Conservation (phyloP, 2,113 vertebrate species). For the Callipepla californica region DNA sequence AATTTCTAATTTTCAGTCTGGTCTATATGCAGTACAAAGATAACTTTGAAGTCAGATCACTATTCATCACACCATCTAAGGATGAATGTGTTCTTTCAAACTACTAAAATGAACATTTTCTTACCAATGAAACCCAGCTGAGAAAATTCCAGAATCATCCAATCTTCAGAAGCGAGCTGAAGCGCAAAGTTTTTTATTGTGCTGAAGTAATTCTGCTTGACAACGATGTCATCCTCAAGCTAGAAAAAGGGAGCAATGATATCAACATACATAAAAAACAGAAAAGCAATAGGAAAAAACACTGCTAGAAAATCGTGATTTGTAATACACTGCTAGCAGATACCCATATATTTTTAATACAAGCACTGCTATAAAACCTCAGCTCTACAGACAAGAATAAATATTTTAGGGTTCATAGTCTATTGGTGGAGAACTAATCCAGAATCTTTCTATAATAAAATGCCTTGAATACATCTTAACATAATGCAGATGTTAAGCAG, state of each 20-base stretch:
- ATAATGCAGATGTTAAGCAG: background rate
- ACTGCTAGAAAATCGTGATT: background rate
- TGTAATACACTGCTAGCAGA: background rate
- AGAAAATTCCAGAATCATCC: conserved; percentile 99
- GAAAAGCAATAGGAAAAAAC: conserved; percentile 9
- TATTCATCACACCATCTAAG: conserved; percentile 2
- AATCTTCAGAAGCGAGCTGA: conserved; percentile 96
- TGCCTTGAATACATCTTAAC: background rate
- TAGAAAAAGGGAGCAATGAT: conserved; percentile 66
- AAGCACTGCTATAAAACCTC: background rate
- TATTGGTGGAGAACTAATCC: background rate
- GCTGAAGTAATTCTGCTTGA: conserved; percentile 98
- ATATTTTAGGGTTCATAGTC: background rate
- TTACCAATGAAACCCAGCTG: conserved; percentile 98
- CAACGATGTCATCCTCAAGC: conserved; percentile 99
- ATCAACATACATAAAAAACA: conserved; percentile 16
- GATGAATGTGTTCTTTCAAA: background rate
- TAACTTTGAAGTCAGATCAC: background rate
- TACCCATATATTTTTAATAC: background rate
- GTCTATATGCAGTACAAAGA: conserved; percentile 8
- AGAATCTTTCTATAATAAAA: background rate
- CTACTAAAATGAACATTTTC: conserved; percentile 29
- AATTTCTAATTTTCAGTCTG: background rate
- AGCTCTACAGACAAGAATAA: background rate
- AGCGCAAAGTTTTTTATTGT: conserved; percentile 99